Evolutionary conservation across 1,140 invertebrate species (phyloP), one percentile per base, ranked within the genome.

Genomic region (Lepidurus apus): DNA sequence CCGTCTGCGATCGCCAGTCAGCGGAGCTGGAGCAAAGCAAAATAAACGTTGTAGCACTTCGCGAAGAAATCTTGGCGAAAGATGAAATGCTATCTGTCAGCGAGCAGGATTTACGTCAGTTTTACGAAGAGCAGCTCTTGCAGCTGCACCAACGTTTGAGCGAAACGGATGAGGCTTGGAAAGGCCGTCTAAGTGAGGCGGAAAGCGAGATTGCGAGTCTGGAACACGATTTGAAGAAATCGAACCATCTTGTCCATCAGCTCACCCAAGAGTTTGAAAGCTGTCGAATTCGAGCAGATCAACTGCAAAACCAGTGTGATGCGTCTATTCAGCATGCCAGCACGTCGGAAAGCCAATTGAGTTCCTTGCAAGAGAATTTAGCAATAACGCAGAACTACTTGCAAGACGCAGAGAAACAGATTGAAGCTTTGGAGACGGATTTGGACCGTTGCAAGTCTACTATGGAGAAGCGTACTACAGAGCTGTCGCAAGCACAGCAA

Each of bases 311-410:
- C 5, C 21, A 77, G 53, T 34, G 42, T 6, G 65, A 77, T n/a
- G 42, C 42, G 1, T 24, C 44, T 2, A 26, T 24, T 1, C 44
- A 77, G 5, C 65, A 34, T 8, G 17, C 44, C 11, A 44, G 44
- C 44, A 77, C 76, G 7, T 9, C 53, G 3, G 44, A 77, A 8
- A 21, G 34, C n/a, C 76, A 77, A 8, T 8, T 77, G 43, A 7
- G 43, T 24, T 65, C 65, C 43, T 24, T 45, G 76, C 44, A 77
- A 77, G 76, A 77, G 44, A 77, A 77, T 21, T 17, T 65, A 21
- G 53, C 53, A 13, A 65, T 65, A 65, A 65, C 53, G 13, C 53
- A 65, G 53, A 65, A 65, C 21, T 65, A 65, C 13, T 65, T 65
- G 76, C 17, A 26, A 77, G 65, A 44, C 24, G 44, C 43, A 3